Conservation (phyloP, 2,888 invertebrate genomes). For the Aphidoletes aphidimyza region DNA sequence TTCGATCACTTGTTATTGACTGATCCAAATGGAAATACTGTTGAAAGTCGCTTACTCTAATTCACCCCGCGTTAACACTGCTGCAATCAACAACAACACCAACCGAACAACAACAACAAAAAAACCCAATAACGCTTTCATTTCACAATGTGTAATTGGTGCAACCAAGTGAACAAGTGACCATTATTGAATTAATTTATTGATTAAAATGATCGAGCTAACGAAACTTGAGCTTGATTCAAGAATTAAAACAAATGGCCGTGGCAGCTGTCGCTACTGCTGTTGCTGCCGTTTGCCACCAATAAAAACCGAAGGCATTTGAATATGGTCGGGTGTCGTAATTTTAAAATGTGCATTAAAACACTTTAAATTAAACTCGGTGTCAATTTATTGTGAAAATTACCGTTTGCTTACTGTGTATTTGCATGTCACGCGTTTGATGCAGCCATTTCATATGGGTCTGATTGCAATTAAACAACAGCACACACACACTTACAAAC, state of each 20-base stretch:
- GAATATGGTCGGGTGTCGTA: background rate
- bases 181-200: slow-evolving; percentile 48
- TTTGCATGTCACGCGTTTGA: slow-evolving; percentile 11
- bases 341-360: slow-evolving; percentile 23
- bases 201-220: slow-evolving; percentile 16
- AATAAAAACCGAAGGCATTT: background rate
- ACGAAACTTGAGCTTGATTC: background rate
- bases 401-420: slow-evolving; percentile 42
- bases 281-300: too few relatives aligned
- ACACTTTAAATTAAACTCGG: slow-evolving; percentile 5
- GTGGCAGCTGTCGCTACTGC: background rate
- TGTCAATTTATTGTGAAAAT: slow-evolving; percentile 49
- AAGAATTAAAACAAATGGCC: background rate
- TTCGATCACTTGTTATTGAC: background rate
- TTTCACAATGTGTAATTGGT: slow-evolving; percentile 9
- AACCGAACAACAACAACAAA: background rate
- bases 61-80: background rate
- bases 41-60: slow-evolving; percentile 21
- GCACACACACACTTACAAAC: too few relatives aligned
- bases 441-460: background rate
- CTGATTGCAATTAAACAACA: background rate
- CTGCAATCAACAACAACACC: background rate
- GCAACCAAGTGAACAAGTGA: background rate
- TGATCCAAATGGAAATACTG: background rate
- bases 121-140: background rate